These are phyloP conservation scores for Mesorhabditis sp. DNA, from an alignment of 2,888 invertebrate species.

Conservation along the genomic window DNA sequence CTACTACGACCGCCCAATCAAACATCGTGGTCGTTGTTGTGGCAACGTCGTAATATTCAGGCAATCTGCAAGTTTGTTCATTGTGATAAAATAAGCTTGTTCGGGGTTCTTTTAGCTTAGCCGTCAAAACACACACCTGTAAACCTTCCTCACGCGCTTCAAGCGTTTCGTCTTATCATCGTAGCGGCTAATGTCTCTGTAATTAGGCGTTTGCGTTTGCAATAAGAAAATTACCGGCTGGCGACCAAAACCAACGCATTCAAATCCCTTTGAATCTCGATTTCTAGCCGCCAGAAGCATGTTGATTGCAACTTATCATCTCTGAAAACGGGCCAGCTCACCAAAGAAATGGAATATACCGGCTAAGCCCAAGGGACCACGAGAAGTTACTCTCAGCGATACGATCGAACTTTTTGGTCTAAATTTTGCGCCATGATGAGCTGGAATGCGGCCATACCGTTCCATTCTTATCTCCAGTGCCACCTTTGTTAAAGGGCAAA, in stretches of 20 bases:
- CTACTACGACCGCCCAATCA: slow-evolving; percentile 51
- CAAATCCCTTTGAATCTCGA: slow-evolving; percentile 44
- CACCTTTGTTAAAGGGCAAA: slow-evolving; percentile 52
- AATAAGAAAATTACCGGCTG: slow-evolving; percentile 31
- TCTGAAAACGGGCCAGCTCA: slow-evolving; percentile 22
- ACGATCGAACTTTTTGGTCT: slow-evolving; percentile 54
- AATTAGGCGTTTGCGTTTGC: slow-evolving; percentile 1
- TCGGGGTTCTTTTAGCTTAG: neutral
- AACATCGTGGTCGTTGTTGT: slow-evolving; percentile 48
- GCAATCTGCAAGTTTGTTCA: slow-evolving; percentile 30
- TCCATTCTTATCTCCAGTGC: slow-evolving; percentile 51
- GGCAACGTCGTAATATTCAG: slow-evolving; percentile 48
- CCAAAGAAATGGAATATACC: neutral
- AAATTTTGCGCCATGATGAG: slow-evolving; percentile 47
- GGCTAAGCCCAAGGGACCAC: slow-evolving; percentile 47
- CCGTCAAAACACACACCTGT: slow-evolving; percentile 21
- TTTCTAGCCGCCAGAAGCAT: slow-evolving; percentile 51
- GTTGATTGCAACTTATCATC: slow-evolving; percentile 42
- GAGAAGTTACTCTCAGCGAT: slow-evolving; percentile 49
- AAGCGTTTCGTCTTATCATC: slow-evolving; percentile 48
- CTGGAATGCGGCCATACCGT: slow-evolving; percentile 53
- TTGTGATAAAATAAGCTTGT: neutral
- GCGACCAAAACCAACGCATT: slow-evolving; percentile 52
- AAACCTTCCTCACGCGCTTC: slow-evolving; percentile 51
- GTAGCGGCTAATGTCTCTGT: slow-evolving; percentile 47